Percentiles rank a stretch among this genome's conserved stretches.
Conservation (phyloP, 1,140 invertebrate genomes). For the Drosophila kikkawai region DNA sequence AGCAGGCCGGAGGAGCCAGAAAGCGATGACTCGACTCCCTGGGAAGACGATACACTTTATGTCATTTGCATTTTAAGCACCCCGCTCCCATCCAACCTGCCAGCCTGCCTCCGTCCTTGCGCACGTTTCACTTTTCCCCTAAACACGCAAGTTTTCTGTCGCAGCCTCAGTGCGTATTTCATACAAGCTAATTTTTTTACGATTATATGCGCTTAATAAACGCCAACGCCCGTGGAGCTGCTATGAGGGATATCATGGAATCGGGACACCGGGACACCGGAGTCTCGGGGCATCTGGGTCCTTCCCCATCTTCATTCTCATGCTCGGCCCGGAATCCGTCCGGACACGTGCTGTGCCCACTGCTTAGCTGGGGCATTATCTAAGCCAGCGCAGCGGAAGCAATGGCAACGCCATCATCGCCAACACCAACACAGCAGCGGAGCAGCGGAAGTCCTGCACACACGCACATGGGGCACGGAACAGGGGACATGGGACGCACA, state of each 20-base stretch:
- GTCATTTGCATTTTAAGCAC: constrained; percentile 55
- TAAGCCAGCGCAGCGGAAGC: constrained; percentile 47
- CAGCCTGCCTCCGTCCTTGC: neutral
- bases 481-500: neutral
- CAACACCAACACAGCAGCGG: constrained; percentile 21
- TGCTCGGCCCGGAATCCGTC: constrained; percentile 5
- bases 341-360: constrained; percentile 58
- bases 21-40: constrained; percentile 32
- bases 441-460: constrained; percentile 38
- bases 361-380: constrained; percentile 52
- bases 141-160: constrained; percentile 25
- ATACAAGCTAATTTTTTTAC: constrained; percentile 74
- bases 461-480: neutral
- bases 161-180: constrained; percentile 45
- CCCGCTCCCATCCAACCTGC: neutral
- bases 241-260: constrained; percentile 44
- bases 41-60: constrained; percentile 37
- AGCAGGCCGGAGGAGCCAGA: constrained; percentile 7
- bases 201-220: constrained; percentile 72
- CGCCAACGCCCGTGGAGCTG: constrained; percentile 54
- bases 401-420: constrained; percentile 44
- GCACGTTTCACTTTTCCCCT: constrained; percentile 2
- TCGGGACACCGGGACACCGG: constrained; percentile 15
- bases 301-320: constrained; percentile 21
- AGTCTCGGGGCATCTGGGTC: constrained; percentile 23